phyloP scores from a whole-genome alignment of 2,797 vertebrate species.

The Pipistrellus pipistrellus region DNA sequence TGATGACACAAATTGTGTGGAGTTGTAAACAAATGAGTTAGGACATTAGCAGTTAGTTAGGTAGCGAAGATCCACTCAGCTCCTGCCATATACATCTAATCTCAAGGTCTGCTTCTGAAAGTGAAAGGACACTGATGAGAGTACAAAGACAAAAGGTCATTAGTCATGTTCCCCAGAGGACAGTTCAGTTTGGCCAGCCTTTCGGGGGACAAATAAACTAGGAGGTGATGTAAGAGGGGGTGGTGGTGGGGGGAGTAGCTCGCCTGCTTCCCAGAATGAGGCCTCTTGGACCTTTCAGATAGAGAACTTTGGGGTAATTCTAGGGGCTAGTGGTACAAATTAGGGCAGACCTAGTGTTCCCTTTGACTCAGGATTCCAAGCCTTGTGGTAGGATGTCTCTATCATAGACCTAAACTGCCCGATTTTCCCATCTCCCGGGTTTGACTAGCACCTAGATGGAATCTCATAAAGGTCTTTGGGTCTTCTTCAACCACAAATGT shows the following conservation, averaged over 20 bases:
- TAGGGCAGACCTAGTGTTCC: neutral
- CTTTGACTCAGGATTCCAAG: neutral
- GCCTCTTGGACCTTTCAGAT: neutral
- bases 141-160: slow-evolving; percentile 40
- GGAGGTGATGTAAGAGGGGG: neutral
- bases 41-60: neutral
- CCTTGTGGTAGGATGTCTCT: neutral
- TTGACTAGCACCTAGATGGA: neutral
- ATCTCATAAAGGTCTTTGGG: neutral
- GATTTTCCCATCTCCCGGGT: neutral
- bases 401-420: neutral
- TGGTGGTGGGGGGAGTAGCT: neutral
- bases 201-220: neutral
- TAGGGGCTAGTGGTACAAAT: neutral
- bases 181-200: slow-evolving; percentile 12
- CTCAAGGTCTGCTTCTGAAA: slow-evolving; percentile 55
- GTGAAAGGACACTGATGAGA: slow-evolving; percentile 51
- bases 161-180: slow-evolving; percentile 22
- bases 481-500: neutral
- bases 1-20: neutral
- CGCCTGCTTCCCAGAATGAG: neutral
- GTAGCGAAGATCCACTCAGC: neutral
- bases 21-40: neutral
- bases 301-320: neutral
- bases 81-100: neutral